These are phyloP conservation scores for Nephrotoma flavescens DNA, from an alignment of 2,888 invertebrate genomes.

Conservation along the genomic window DNA sequence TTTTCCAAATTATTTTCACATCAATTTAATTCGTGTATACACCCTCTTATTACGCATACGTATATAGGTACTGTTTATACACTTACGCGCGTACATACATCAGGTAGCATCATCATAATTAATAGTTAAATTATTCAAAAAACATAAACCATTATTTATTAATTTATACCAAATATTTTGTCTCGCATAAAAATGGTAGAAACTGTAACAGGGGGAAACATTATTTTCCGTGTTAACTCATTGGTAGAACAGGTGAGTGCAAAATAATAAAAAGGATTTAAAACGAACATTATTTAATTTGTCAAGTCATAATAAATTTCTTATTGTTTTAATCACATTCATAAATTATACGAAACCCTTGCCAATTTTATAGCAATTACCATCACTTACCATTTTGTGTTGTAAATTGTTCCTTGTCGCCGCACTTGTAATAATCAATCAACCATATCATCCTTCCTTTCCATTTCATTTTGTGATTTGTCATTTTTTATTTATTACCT, in stretches of 20 bases:
- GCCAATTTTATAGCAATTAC: background rate
- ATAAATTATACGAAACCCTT: background rate
- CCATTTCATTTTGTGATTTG: background rate
- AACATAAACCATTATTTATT: background rate
- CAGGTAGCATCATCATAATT: background rate
- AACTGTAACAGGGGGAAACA: background rate
- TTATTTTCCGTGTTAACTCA: background rate
- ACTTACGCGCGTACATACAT: background rate
- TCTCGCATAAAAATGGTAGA: no score
- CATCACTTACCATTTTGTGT: background rate
- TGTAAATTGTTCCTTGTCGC: background rate
- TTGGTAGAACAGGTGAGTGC: background rate
- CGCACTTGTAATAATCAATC: background rate
- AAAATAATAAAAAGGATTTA: background rate
- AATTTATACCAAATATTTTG: no score
- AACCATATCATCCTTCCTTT: background rate
- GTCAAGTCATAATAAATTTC: background rate
- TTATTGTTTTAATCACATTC: background rate
- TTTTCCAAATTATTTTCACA: background rate
- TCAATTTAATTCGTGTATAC: background rate
- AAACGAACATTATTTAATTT: background rate
- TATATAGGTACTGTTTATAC: background rate
- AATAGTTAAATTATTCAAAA: background rate
- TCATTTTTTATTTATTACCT: background rate
- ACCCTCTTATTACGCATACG: background rate